Base-by-base conservation (phyloP, 1,140 invertebrate species). In the Euura saliciscinereae region DNA sequence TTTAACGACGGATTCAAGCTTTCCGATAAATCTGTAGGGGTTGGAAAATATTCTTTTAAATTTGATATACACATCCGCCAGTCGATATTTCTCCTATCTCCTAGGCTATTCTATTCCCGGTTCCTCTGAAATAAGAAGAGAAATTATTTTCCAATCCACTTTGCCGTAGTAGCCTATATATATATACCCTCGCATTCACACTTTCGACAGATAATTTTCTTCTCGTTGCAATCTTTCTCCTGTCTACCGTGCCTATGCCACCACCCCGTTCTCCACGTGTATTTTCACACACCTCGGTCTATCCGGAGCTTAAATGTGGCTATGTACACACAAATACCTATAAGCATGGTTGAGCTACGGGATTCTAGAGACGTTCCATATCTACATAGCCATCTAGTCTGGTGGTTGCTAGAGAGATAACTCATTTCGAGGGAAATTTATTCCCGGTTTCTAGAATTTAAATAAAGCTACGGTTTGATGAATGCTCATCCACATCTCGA, bases 391-490 rank as follows among this genome's bases (percentile, higher is more conserved):
- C 51, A 59, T 59, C 51, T n/a, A 6, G 51, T n/a, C 13, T 59
- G 8, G 51, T n/a, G 51, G 28, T 28, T 28, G 28, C 28, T 28
- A 28, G 28, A 28, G 1, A 28, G 51, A 59, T n/a, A 59, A 59
- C 51, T 59, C 13, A 59, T 59, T 59, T 59, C 51, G 51, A 59
- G 51, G 51, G 51, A 59, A 59, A 59, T 59, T 59, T 59, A 59
- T 59, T 59, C 51, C 51, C 2, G 8, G 10, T 59, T n/a, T 59
- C 6, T 59, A 8, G 51, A 59, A 59, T 59, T 59, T 59, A 59
- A 59, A 59, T 59, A 59, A 59, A n/a, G 51, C 6, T 11, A 59
- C 51, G 51, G 51, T 59, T 59, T 59, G 51, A 59, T n/a, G 51
- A 59, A 59, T 59, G 51, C 51, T 11, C 51, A 28, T 28, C 28